phyloP scores from a whole-genome alignment of 1,140 invertebrate species.

The Reticulitermes speratus region DNA sequence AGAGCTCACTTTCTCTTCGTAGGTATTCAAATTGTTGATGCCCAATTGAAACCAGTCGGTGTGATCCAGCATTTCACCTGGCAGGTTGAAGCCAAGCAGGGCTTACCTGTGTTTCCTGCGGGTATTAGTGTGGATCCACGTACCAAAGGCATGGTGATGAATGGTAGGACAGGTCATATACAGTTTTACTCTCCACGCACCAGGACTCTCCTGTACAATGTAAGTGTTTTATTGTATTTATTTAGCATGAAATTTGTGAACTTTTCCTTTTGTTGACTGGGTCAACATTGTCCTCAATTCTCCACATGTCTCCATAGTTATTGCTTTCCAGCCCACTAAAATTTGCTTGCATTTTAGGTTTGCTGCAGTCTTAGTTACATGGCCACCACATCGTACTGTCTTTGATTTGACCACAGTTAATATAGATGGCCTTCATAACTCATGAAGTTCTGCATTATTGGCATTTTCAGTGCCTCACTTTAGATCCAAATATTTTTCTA shows the following conservation, averaged over 20 bases:
- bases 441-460: no score
- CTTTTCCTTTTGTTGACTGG: no score
- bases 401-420: no score
- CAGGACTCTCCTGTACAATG: conserved; percentile 68
- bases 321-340: no score
- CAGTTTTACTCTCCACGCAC: conserved; percentile 74
- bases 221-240: conserved; percentile 33
- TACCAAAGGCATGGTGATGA: conserved; percentile 67
- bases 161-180: conserved; percentile 74
- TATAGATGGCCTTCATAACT: no score
- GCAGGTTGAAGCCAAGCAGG: conserved; percentile 41
- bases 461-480: no score
- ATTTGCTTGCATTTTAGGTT: no score
- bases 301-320: no score
- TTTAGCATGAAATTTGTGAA: conserved; percentile 36
- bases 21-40: conserved; percentile 62
- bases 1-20: background rate
- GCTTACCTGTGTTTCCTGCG: conserved; percentile 55
- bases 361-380: no score
- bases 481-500: no score
- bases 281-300: no score
- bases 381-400: no score
- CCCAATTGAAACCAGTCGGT: conserved; percentile 56
- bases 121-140: conserved; percentile 61
- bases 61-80: conserved; percentile 70